Conservation (phyloP, 2,888 invertebrate genomes). For the Mythimna lalbum region DNA sequence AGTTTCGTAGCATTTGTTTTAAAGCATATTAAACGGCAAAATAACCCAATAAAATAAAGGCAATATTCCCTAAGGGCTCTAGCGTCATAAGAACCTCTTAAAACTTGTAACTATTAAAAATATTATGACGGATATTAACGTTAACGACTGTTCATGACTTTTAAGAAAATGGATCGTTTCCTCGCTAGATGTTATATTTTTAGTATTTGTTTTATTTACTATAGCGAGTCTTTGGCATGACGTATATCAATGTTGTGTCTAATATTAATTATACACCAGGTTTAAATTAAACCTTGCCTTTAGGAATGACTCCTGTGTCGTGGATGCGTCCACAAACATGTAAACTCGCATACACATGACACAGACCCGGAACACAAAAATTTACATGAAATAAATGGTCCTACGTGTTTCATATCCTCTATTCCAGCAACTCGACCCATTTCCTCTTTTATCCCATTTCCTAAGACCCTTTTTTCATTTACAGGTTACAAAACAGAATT, state of each 20-base stretch:
- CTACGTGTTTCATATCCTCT: background rate
- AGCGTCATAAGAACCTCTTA: background rate
- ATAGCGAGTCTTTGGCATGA: background rate
- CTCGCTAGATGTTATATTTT: constrained; percentile 9
- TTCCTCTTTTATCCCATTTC: constrained; percentile 11
- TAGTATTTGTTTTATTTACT: background rate
- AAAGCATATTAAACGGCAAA: background rate
- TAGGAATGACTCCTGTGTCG: too few species aligned
- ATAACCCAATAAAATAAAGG: background rate
- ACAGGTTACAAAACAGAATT: constrained; percentile 33
- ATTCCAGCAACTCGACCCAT: background rate
- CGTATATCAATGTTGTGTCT: background rate
- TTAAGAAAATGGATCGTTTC: constrained; percentile 18
- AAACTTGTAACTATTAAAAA: constrained; percentile 29
- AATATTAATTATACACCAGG: background rate
- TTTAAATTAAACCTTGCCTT: background rate
- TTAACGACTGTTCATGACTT: constrained; percentile 29
- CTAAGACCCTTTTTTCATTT: constrained; percentile 38
- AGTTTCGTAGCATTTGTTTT: too few species aligned
- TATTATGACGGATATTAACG: constrained; percentile 26
- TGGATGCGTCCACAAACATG: too few species aligned
- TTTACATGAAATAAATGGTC: too few species aligned
- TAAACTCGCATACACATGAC: too few species aligned
- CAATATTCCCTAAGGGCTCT: constrained; percentile 7
- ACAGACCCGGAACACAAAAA: too few species aligned